Evolutionary conservation across 2,888 invertebrate species (phyloP).

Genomic region (Dendrolimus houi): DNA sequence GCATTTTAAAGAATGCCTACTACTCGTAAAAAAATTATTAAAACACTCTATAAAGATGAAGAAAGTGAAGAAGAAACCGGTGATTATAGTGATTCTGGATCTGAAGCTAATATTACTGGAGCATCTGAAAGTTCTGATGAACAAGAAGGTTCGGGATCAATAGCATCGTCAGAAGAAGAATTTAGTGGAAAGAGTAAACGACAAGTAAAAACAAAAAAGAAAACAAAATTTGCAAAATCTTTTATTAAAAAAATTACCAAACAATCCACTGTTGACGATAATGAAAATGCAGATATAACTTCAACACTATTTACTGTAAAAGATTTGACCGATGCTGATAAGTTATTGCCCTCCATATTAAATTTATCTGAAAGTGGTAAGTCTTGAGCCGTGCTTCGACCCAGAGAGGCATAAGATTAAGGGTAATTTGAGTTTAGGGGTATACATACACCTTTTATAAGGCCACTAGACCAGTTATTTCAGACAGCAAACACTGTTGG

Average conservation of each 20-base stretch:
- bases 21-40: slow-evolving; percentile 57
- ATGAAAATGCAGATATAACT: slow-evolving; percentile 24
- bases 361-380: slow-evolving; percentile 71
- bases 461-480: no score
- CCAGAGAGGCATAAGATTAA: no score
- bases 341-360: slow-evolving; percentile 56
- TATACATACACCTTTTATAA: no score
- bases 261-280: slow-evolving; percentile 22
- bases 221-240: slow-evolving; percentile 39
- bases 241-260: slow-evolving; percentile 44
- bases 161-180: slow-evolving; percentile 46
- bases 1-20: slow-evolving; percentile 37
- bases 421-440: no score
- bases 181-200: slow-evolving; percentile 26
- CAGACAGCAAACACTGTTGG: no score
- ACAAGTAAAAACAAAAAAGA: slow-evolving; percentile 18
- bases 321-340: slow-evolving; percentile 63
- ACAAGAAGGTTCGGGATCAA: slow-evolving; percentile 31
- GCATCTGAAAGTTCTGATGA: slow-evolving; percentile 42
- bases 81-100: slow-evolving; percentile 70
- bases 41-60: slow-evolving; percentile 62
- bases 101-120: slow-evolving; percentile 60
- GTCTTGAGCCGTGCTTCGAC: slow-evolving; percentile 9
- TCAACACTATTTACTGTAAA: slow-evolving; percentile 44
- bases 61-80: slow-evolving; percentile 48